Percentiles rank a stretch among this genome's conserved stretches.
phyloP scores from a whole-genome alignment of 1,140 invertebrate species.

The Chymomyza costata region DNA sequence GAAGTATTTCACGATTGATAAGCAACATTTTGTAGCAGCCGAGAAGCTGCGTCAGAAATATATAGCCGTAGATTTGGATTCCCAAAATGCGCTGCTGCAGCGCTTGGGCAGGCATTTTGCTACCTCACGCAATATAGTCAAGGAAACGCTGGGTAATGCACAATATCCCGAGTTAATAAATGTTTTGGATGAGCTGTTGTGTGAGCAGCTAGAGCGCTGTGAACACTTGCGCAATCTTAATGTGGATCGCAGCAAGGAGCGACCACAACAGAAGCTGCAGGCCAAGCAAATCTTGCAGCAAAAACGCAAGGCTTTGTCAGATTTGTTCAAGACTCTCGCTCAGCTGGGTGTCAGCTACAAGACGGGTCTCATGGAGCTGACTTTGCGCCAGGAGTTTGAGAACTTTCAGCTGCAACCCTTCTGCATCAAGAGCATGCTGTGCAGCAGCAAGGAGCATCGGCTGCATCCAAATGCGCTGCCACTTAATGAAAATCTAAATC shows the following conservation, averaged over 20 bases:
- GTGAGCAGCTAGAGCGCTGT: slow-evolving; percentile 80
- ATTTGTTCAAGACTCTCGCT: slow-evolving; percentile 87
- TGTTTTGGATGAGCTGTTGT: slow-evolving; percentile 81
- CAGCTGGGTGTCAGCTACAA: slow-evolving; percentile 87
- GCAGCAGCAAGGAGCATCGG: slow-evolving; percentile 11
- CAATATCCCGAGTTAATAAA: slow-evolving; percentile 79
- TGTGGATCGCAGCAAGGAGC: slow-evolving; percentile 80
- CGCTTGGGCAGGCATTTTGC: slow-evolving; percentile 75
- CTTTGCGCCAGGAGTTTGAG: slow-evolving; percentile 64
- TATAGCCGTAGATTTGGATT: not conserved
- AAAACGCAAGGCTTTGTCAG: slow-evolving; percentile 87
- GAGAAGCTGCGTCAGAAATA: slow-evolving; percentile 45
- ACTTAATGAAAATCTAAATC: slow-evolving; percentile 62
- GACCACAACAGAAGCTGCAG: slow-evolving; percentile 85
- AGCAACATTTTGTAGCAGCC: slow-evolving; percentile 50
- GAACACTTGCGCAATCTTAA: slow-evolving; percentile 80
- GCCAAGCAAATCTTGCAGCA: slow-evolving; percentile 88
- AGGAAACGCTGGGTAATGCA: slow-evolving; percentile 78
- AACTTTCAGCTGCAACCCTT: slow-evolving; percentile 59
- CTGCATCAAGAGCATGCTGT: slow-evolving; percentile 53
- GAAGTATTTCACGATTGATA: slow-evolving; percentile 43
- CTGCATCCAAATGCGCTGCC: slow-evolving; percentile 47
- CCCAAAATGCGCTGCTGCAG: slow-evolving; percentile 23
- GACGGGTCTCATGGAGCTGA: slow-evolving; percentile 80
- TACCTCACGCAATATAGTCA: slow-evolving; percentile 81